Percentiles rank a stretch among this genome's conserved stretches.
Conservation (phyloP, 2,888 invertebrate species). For the Caenorhabditis virilis region DNA sequence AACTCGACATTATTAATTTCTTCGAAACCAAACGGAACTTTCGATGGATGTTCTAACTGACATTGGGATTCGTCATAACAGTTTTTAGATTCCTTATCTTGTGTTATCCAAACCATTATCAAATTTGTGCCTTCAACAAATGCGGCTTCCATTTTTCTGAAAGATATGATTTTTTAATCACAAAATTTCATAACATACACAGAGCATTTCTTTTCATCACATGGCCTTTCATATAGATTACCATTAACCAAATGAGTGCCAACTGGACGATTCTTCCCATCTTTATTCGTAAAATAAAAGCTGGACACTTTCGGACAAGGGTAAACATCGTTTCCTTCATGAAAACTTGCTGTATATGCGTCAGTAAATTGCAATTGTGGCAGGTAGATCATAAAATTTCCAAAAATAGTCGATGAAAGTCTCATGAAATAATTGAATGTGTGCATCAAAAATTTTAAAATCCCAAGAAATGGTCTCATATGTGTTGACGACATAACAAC, state of each 20-base stretch:
- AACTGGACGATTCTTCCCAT: constrained; percentile 26
- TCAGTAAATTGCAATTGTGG: constrained; percentile 32
- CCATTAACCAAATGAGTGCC: constrained; percentile 47
- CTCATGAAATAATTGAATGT: constrained; percentile 20
- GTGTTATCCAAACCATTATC: constrained; percentile 62
- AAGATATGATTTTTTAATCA: constrained; percentile 6
- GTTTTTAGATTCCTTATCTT: constrained; percentile 47
- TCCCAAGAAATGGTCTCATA: constrained; percentile 11
- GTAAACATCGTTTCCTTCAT: constrained; percentile 52
- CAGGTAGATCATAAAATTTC: constrained; percentile 15
- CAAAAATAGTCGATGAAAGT: constrained; percentile 17
- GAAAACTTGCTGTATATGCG: constrained; percentile 59
- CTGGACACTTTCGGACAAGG: constrained; percentile 58
- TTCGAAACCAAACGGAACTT: constrained; percentile 49
- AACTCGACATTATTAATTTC: constrained; percentile 22
- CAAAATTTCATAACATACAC: constrained; percentile 52
- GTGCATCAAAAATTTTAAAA: constrained; percentile 23
- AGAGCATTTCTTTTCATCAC: constrained; percentile 58
- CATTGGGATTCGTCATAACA: constrained; percentile 64
- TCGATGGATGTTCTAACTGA: constrained; percentile 39
- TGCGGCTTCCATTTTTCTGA: constrained; percentile 62
- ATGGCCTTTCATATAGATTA: constrained; percentile 59
- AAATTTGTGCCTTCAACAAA: constrained; percentile 65
- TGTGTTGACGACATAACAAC: constrained; percentile 28
- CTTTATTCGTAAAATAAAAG: constrained; percentile 63